Evolutionary conservation across 2,888 invertebrate species (phyloP).

Genomic region (Drosophila dives): DNA sequence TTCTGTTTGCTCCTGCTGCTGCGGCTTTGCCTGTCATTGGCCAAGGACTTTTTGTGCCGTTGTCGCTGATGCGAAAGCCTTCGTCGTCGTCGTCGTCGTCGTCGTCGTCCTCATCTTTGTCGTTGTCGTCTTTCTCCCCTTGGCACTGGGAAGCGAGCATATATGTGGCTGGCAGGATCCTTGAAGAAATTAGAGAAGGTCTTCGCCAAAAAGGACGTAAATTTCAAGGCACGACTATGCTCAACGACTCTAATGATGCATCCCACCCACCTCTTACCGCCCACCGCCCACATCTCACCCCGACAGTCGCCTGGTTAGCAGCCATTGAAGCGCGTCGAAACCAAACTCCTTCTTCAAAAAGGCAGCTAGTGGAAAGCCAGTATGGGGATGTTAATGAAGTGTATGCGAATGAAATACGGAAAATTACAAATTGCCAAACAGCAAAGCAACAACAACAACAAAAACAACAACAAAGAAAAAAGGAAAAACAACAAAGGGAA

Average conservation of each 20-base stretch:
- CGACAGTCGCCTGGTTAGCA: slow-evolving; percentile 50
- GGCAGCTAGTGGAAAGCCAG: slow-evolving; percentile 25
- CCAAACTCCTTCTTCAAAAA: slow-evolving; percentile 55
- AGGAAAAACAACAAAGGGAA: slow-evolving; percentile 11
- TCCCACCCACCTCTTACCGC: slow-evolving; percentile 53
- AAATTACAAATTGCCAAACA: slow-evolving; percentile 75
- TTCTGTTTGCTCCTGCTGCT: slow-evolving; percentile 36
- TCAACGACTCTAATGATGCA: slow-evolving; percentile 82
- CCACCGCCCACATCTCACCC: background rate
- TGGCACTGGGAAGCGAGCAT: slow-evolving; percentile 42
- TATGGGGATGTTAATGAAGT: slow-evolving; percentile 75
- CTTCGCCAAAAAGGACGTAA: slow-evolving; percentile 73
- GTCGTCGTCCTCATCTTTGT: background rate
- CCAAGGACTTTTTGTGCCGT: slow-evolving; percentile 82
- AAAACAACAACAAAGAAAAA: background rate
- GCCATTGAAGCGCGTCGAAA: slow-evolving; percentile 75
- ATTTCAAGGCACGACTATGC: slow-evolving; percentile 70
- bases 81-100: slow-evolving; percentile 18
- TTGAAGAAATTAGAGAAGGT: slow-evolving; percentile 77
- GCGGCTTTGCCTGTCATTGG: slow-evolving; percentile 79
- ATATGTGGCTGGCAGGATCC: slow-evolving; percentile 63
- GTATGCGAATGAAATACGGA: slow-evolving; percentile 79
- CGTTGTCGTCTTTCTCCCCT: slow-evolving; percentile 1
- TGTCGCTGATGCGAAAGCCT: slow-evolving; percentile 64
- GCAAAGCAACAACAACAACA: slow-evolving; percentile 25